Evolutionary conservation across 2,797 vertebrate species (phyloP).

Genomic region (Cephalopachus bancanus): DNA sequence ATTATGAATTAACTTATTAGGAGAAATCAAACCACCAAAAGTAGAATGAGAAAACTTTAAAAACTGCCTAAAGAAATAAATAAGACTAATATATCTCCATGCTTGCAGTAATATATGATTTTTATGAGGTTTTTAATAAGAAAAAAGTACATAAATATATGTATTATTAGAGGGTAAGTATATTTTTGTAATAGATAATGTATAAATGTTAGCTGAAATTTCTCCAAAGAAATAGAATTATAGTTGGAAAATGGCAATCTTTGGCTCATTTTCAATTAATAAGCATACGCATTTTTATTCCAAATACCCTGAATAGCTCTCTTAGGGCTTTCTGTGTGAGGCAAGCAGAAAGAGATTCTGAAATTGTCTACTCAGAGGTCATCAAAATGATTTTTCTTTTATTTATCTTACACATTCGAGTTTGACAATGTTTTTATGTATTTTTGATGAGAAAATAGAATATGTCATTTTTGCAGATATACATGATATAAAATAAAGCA

Average conservation of each 20-base stretch:
- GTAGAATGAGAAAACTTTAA: constrained; percentile 35
- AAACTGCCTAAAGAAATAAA: constrained; percentile 1
- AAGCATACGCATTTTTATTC: neutral
- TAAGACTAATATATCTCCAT: neutral
- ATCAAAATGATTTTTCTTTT: neutral
- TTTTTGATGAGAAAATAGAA: neutral
- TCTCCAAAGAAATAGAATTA: neutral
- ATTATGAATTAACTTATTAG: neutral
- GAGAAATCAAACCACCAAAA: neutral
- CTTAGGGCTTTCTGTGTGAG: neutral
- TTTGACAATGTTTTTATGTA: neutral
- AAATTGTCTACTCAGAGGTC: neutral
- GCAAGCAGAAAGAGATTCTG: neutral
- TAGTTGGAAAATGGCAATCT: neutral
- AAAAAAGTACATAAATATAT: neutral
- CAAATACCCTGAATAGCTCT: neutral
- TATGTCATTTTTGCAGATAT: neutral
- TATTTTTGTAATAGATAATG: constrained; percentile 21
- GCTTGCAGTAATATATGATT: neutral
- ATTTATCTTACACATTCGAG: neutral
- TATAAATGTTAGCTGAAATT: constrained; percentile 27
- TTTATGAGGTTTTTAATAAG: constrained; percentile 9
- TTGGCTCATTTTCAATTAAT: constrained; percentile 16
- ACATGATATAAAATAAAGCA: neutral
- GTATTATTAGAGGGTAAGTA: neutral